Evolutionary conservation across 2,888 invertebrate genomes (phyloP).

Genomic region (Phragmatobia fuliginosa): DNA sequence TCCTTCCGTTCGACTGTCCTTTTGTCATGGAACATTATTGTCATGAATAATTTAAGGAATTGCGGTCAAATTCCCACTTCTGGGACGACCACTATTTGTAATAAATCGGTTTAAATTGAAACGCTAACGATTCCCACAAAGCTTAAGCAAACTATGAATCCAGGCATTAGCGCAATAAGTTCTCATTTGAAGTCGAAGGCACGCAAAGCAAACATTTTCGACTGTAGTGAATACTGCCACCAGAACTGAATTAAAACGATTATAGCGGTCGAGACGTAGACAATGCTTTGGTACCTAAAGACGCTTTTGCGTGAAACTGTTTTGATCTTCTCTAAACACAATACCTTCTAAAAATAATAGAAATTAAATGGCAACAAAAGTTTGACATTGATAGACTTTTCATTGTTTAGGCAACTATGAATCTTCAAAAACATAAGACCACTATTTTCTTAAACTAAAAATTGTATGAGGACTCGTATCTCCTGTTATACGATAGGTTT

Average conservation of each 20-base stretch:
- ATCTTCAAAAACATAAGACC: not conserved
- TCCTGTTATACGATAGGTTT: not conserved
- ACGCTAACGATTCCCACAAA: slow-evolving; percentile 5
- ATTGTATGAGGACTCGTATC: not conserved
- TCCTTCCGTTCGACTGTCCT: too few species aligned
- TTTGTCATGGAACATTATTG: not conserved
- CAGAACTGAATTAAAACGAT: slow-evolving; percentile 34
- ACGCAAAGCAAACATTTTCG: slow-evolving; percentile 49
- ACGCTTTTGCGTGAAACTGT: slow-evolving; percentile 43
- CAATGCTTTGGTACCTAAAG: slow-evolving; percentile 42
- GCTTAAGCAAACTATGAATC: slow-evolving; percentile 15
- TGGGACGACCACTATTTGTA: not conserved
- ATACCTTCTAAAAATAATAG: slow-evolving; percentile 11
- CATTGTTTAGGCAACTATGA: not conserved
- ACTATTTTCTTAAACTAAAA: not conserved
- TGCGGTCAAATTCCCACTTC: not conserved
- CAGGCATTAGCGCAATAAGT: slow-evolving; percentile 33
- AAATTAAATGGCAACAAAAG: not conserved
- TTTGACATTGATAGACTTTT: not conserved
- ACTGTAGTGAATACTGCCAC: slow-evolving; percentile 22
- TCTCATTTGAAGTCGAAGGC: slow-evolving; percentile 29
- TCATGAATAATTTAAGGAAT: not conserved
- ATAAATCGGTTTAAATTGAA: not conserved
- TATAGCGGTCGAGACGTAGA: slow-evolving; percentile 25
- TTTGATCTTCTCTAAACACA: slow-evolving; percentile 31